Percentiles rank a stretch among this genome's conserved stretches.
These are phyloP conservation scores for Pachycephus smyrnensis DNA, from an alignment of 2,888 invertebrate species.

Conservation along the genomic window DNA sequence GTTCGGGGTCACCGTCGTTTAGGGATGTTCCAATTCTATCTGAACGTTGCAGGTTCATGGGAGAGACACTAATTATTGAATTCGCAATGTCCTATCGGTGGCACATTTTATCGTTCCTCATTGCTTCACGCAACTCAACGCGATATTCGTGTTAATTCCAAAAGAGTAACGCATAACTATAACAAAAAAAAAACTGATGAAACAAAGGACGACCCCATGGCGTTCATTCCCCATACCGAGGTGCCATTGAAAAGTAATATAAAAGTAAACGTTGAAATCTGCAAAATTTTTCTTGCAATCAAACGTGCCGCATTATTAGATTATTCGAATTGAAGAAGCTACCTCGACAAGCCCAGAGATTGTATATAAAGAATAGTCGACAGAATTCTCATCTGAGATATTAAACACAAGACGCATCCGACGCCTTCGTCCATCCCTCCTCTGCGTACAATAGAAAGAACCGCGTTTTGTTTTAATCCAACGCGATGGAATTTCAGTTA, in stretches of 20 bases:
- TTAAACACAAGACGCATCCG: background rate
- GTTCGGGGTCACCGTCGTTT: slow-evolving; percentile 36
- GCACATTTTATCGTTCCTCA: background rate
- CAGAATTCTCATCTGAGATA: background rate
- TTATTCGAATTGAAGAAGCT: background rate
- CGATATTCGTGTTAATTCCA: background rate
- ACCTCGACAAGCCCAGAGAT: background rate
- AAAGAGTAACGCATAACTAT: background rate
- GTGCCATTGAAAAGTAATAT: background rate
- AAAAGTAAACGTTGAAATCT: background rate
- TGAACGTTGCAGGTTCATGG: background rate
- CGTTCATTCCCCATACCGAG: background rate
- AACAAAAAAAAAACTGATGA: background rate
- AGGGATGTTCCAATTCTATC: slow-evolving; percentile 38
- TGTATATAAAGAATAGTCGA: background rate
- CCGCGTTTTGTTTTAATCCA: background rate
- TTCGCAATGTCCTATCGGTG: background rate
- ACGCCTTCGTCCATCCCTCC: background rate
- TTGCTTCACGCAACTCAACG: background rate
- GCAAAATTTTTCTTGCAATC: background rate
- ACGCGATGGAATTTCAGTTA: background rate
- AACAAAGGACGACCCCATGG: background rate
- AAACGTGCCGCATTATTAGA: background rate
- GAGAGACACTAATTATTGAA: background rate
- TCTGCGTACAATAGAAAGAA: background rate